phyloP scores from a whole-genome alignment of 2,888 invertebrate species.

The Phasia obesa region DNA sequence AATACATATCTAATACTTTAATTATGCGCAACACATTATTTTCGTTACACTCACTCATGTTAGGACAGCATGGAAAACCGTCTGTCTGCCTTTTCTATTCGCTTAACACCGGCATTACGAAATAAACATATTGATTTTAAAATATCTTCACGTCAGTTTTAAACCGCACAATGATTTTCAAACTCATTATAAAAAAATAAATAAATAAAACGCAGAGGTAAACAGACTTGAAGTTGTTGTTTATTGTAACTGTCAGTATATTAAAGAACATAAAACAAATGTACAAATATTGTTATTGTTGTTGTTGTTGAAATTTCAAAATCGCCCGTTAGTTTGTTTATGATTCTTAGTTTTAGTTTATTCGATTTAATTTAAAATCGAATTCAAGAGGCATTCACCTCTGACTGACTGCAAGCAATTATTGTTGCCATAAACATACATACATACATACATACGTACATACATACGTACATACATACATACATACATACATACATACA shows the following conservation, averaged over 20 bases:
- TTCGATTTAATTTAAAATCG: constrained; percentile 13
- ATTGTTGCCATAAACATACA: neutral
- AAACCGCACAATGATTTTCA: constrained; percentile 39
- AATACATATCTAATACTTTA: constrained; percentile 15
- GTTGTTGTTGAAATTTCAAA: constrained; percentile 22
- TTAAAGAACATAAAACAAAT: constrained; percentile 7
- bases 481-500: no score
- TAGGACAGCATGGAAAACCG: constrained; percentile 11
- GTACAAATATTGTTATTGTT: no score
- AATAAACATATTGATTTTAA: constrained; percentile 43
- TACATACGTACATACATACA: neutral
- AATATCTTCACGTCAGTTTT: constrained; percentile 54
- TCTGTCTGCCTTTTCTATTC: neutral
- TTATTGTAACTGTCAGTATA: constrained; percentile 1
- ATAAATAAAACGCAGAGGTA: constrained; percentile 8
- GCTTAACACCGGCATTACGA: constrained; percentile 13
- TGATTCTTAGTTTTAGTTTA: constrained; percentile 7
- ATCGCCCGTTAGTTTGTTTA: neutral
- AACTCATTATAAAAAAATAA: constrained; percentile 11
- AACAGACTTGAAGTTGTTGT: constrained; percentile 13
- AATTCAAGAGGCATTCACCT: constrained; percentile 64
- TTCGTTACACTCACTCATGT: constrained; percentile 50
- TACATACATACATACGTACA: neutral
- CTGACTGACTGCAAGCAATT: constrained; percentile 47
- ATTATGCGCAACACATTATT: constrained; percentile 54